A percentile compares a stretch with the other conserved stretches of the same genome.
Conservation (phyloP, 2,113 vertebrate genomes). For the Copsychus sechellarum region DNA sequence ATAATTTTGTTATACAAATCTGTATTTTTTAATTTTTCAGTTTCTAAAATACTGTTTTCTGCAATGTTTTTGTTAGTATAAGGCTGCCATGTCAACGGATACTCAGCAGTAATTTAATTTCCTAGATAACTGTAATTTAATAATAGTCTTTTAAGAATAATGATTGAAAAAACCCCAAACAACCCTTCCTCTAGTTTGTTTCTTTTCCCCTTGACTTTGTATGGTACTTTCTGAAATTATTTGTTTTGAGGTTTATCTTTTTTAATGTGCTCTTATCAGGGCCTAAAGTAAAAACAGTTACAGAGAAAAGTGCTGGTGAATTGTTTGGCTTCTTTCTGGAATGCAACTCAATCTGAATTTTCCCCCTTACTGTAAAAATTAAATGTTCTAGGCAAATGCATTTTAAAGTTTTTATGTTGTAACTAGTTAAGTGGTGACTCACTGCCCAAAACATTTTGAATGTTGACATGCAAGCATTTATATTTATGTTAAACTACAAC, state of each 20-base stretch:
- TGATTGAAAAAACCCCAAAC: not conserved
- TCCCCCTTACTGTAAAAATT: not conserved
- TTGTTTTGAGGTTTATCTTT: not conserved
- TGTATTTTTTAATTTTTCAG: not conserved
- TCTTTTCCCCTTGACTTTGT: not conserved
- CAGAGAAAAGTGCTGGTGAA: not conserved
- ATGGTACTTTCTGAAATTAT: not conserved
- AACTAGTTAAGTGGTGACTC: not conserved
- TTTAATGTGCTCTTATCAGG: not conserved
- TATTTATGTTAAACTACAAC: not conserved
- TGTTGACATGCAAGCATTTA: not conserved
- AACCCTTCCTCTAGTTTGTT: not conserved
- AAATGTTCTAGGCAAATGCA: not conserved
- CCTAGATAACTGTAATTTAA: not conserved
- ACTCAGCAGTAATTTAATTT: constrained; percentile 15
- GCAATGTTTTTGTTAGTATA: not conserved
- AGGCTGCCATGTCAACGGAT: not conserved
- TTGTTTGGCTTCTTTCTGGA: not conserved
- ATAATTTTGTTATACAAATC: not conserved
- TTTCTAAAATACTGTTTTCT: not conserved
- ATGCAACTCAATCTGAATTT: not conserved
- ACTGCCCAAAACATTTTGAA: not conserved
- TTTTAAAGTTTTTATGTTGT: not conserved
- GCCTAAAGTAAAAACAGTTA: not conserved
- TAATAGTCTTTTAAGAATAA: not conserved